Evolutionary conservation across 2,113 vertebrate species (phyloP).

Genomic region (Solea solea): DNA sequence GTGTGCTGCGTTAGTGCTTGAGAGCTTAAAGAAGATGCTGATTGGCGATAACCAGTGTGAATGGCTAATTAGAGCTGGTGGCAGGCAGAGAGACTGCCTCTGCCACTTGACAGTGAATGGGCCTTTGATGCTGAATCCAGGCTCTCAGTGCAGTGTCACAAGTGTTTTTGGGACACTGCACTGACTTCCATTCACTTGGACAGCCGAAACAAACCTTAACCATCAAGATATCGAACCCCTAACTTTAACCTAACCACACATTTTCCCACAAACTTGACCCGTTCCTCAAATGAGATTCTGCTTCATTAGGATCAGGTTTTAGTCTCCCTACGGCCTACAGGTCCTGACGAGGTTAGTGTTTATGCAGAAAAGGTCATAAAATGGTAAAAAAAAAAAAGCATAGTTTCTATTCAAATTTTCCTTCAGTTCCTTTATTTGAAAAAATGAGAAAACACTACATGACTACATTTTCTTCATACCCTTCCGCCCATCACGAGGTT

Average conservation of each 20-base stretch:
- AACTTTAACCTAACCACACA: no score
- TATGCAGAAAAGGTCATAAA: no score
- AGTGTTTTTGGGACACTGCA: neutral
- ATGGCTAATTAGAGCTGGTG: conserved; percentile 71
- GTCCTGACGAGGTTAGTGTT: no score
- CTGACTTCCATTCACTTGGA: no score
- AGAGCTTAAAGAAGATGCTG: conserved; percentile 62
- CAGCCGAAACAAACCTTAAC: no score
- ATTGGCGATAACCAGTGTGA: conserved; percentile 66
- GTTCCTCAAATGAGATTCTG: no score
- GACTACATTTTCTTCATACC: neutral
- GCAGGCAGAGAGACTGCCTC: conserved; percentile 57
- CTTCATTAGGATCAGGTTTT: no score
- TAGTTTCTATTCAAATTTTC: neutral
- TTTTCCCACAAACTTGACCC: no score
- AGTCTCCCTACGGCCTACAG: no score
- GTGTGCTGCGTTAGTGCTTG: conserved; percentile 30
- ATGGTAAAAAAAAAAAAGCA: no score
- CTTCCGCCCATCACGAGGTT: neutral
- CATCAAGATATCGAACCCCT: no score
- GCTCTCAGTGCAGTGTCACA: conserved; percentile 3
- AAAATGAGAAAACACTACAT: neutral
- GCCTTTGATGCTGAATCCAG: conserved; percentile 65
- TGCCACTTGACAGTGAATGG: conserved; percentile 71
- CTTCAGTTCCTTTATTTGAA: neutral